phyloP scores from a whole-genome alignment of 2,888 invertebrate genomes.

The Campoletis raptor region DNA sequence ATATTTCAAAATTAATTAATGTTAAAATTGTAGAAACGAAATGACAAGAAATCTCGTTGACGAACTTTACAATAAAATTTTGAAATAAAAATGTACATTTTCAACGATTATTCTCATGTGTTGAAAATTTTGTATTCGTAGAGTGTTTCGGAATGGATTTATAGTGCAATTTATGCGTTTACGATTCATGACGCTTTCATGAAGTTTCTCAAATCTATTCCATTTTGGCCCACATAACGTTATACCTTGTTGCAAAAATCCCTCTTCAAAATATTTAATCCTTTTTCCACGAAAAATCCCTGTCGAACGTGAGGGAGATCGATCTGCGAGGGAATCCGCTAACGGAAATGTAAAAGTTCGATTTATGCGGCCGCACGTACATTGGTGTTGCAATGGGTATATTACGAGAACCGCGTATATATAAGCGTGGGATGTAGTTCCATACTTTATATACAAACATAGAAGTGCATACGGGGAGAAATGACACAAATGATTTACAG shows the following conservation, averaged over 20 bases:
- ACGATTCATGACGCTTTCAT: not conserved
- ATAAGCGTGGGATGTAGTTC: constrained; percentile 45
- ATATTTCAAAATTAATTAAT: not conserved
- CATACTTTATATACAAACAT: constrained; percentile 57
- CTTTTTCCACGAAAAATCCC: constrained; percentile 60
- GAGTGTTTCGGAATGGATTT: not conserved
- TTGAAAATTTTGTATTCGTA: not conserved
- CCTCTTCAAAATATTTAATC: constrained; percentile 66
- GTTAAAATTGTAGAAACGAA: not conserved
- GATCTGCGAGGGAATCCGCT: constrained; percentile 69
- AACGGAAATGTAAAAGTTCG: constrained; percentile 83
- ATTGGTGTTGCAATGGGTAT: constrained; percentile 65
- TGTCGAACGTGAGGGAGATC: constrained; percentile 31
- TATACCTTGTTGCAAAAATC: constrained; percentile 49
- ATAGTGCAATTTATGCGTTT: constrained; percentile 14
- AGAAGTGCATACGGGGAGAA: constrained; percentile 36
- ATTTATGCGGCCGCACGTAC: constrained; percentile 80
- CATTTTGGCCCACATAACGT: not conserved
- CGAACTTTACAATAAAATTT: not conserved
- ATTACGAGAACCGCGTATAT: constrained; percentile 14
- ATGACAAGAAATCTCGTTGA: not conserved
- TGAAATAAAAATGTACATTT: not conserved
- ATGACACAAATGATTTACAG: constrained; percentile 74
- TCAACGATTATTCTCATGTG: not conserved
- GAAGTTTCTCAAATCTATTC: not conserved